A percentile compares a stretch with the other conserved stretches of the same genome.
Evolutionary conservation across 2,888 invertebrate genomes (phyloP).

Genomic region (Melanostoma mellinum): DNA sequence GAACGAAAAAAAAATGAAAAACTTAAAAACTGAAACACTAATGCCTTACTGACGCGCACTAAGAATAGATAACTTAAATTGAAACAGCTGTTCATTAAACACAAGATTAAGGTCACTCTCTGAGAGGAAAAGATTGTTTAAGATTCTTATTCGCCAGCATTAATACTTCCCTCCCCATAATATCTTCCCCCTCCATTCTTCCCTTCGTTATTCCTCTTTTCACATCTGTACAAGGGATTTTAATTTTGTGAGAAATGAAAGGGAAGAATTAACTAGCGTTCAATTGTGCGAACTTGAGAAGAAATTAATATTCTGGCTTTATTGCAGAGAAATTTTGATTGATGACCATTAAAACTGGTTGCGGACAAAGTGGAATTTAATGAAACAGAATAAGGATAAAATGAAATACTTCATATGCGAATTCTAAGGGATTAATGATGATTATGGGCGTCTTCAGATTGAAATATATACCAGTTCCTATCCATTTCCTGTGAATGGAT

Average conservation of each 20-base stretch:
- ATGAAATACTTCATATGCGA: not conserved
- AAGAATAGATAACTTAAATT: slow-evolving; percentile 54
- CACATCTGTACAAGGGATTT: slow-evolving; percentile 6
- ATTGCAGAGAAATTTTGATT: slow-evolving; percentile 35
- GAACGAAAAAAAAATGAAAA: not conserved
- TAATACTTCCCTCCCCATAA: not conserved
- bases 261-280: slow-evolving; percentile 26
- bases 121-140: slow-evolving; percentile 26
- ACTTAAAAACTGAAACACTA: slow-evolving; percentile 19
- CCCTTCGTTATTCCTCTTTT: no score
- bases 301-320: slow-evolving; percentile 37
- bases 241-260: slow-evolving; percentile 1
- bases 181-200: not conserved
- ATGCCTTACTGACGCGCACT: slow-evolving; percentile 51
- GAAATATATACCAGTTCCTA: no score
- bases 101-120: slow-evolving; percentile 50
- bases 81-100: slow-evolving; percentile 65
- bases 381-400: slow-evolving; percentile 11
- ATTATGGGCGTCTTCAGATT: no score
- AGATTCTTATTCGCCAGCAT: not conserved
- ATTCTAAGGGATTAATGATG: no score
- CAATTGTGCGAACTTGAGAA: slow-evolving; percentile 35
- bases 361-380: slow-evolving; percentile 33
- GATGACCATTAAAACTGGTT: slow-evolving; percentile 39
- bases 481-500: no score